Evolutionary conservation across 2,888 invertebrate species (phyloP), one percentile per base, ranked within the genome.

Genomic region (Hirudinaria manillensis): DNA sequence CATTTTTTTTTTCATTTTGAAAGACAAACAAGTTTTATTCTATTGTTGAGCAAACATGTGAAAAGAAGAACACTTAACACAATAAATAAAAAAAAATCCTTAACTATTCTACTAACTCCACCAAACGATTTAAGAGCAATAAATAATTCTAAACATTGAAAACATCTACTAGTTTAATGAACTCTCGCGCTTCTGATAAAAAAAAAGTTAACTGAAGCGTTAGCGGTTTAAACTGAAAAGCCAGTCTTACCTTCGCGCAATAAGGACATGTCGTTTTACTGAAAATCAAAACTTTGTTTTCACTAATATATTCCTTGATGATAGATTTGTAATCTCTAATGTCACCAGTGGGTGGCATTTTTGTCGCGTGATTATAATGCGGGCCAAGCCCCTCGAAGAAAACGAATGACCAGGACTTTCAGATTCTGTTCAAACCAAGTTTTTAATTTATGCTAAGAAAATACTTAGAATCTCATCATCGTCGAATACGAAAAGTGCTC

Each of bases 241-340:
- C 0, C 16, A 38, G 29, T 75, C 82, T 81, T 80, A 88, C 87
- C 85, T 86, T 85, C 2, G 75, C 77, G 81, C 88, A 88, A 78
- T 84, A 88, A 0, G 87, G 87, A 80, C 88, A 88, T 32, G 83
- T 84, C 3, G 86, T 83, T 80, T 87, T 88, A 80, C 87, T 87
- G 81, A 88, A 88, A 24, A 88, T 80, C 81, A 87, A 83, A 29
- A 88, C 86, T 73, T 82, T 82, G 78, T 86, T 85, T 19, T 79
- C 78, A 13, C 80, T 80, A 53, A 87, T 83, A 32, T 83, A 79
- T 27, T 83, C 81, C 74, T 81, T 78, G 36, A 84, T 78, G n/a
- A 79, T 74, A 16, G 79, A 77, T 74, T 81, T 80, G 4, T 80
- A 36, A 76, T 81, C 81, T n/a, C 70, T 70, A 13, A 55, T 66